Conservation (phyloP, 2,888 invertebrate species). For the Drosophila austrosaltans region DNA sequence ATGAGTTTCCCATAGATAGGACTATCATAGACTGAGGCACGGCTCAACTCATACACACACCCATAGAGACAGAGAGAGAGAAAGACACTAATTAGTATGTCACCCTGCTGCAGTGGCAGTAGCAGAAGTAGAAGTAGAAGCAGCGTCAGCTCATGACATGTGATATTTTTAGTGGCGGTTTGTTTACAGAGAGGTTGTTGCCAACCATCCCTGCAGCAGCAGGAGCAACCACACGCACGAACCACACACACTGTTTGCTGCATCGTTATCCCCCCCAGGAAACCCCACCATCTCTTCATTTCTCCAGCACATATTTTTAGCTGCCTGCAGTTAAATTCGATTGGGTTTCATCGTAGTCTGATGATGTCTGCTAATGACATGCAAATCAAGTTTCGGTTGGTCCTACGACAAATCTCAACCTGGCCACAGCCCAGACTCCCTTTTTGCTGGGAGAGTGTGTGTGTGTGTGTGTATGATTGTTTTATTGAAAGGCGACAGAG, state of each 20-base stretch:
- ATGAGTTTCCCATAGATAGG: conserved; percentile 48
- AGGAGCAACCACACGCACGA: conserved; percentile 2
- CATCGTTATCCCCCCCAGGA: background rate
- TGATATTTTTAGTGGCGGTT: conserved; percentile 67
- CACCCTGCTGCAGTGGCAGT: conserved; percentile 27
- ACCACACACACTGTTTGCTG: conserved; percentile 1
- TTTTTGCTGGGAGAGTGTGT: background rate
- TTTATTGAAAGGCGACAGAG: conserved; percentile 35
- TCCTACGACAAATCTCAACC: conserved; percentile 41
- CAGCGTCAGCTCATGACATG: conserved; percentile 49
- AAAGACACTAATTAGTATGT: conserved; percentile 55
- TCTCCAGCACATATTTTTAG: conserved; percentile 56
- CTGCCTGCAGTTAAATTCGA: conserved; percentile 50
- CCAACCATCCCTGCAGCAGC: conserved; percentile 17
- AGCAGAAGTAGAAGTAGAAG: background rate
- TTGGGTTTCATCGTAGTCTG: conserved; percentile 43
- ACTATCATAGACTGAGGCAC: conserved; percentile 4
- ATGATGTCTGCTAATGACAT: conserved; percentile 63
- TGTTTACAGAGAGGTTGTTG: conserved; percentile 55
- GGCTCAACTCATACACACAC: background rate
- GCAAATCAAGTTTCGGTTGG: conserved; percentile 72
- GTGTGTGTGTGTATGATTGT: background rate
- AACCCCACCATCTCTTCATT: background rate
- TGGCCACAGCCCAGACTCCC: background rate
- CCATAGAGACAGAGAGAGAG: background rate